phyloP scores from a whole-genome alignment of 2,888 invertebrate genomes.

The Synanthedon myopaeformis region DNA sequence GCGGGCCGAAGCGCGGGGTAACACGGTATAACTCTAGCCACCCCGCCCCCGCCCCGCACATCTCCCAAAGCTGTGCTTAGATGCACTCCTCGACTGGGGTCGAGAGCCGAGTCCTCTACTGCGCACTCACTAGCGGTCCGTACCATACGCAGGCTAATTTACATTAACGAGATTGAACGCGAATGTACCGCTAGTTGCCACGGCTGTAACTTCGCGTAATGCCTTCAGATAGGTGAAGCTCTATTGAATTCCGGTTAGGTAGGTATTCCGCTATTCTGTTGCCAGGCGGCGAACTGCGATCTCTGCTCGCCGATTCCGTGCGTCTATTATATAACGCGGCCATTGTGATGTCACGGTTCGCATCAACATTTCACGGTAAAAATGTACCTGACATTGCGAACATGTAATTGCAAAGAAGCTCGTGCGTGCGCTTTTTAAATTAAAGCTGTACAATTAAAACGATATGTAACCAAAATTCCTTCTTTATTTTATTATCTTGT shows the following conservation, averaged over 20 bases:
- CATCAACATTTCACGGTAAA: slow-evolving; percentile 1
- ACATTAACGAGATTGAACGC: slow-evolving; percentile 28
- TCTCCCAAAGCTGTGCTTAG: slow-evolving; percentile 31
- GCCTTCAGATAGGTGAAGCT: slow-evolving; percentile 28
- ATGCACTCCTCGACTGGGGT: slow-evolving; percentile 42
- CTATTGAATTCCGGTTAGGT: slow-evolving; percentile 42
- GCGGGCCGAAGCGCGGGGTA: slow-evolving; percentile 25
- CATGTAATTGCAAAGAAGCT: neutral
- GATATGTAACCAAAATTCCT: too few relatives aligned
- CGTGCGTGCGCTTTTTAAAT: neutral
- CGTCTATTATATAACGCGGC: slow-evolving; percentile 29
- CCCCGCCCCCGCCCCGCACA: slow-evolving; percentile 34
- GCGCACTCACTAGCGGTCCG: slow-evolving; percentile 19
- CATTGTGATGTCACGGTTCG: slow-evolving; percentile 30
- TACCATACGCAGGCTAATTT: slow-evolving; percentile 24
- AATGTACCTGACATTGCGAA: neutral
- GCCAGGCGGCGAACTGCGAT: slow-evolving; percentile 30
- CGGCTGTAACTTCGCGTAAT: slow-evolving; percentile 19
- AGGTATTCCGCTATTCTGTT: slow-evolving; percentile 39
- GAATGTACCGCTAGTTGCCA: slow-evolving; percentile 24
- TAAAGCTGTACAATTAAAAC: neutral
- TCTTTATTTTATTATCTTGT: too few relatives aligned
- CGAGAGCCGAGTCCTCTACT: slow-evolving; percentile 30
- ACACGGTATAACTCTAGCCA: slow-evolving; percentile 6
- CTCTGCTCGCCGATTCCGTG: slow-evolving; percentile 24